These are phyloP conservation scores for Aurelia coerulea DNA, from an alignment of 30 jellyfish, hydroid and myxozoan genomes.

Conservation along the genomic window DNA sequence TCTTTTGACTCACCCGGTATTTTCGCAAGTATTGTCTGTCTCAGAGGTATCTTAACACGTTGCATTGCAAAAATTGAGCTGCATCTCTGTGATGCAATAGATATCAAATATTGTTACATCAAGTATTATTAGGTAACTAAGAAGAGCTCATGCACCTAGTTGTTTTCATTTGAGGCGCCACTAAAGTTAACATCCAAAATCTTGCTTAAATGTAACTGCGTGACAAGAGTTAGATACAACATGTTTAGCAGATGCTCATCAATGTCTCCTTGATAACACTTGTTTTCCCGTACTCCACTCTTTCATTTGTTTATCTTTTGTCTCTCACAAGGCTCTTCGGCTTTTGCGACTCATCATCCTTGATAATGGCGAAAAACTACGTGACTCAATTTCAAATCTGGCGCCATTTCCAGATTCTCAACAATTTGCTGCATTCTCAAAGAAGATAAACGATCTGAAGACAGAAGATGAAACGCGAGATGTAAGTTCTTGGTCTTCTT, in stretches of 20 bases:
- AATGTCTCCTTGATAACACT: not conserved
- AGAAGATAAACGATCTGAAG: constrained; percentile 13
- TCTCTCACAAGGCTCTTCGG: constrained; percentile 28
- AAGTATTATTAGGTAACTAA: too few species aligned
- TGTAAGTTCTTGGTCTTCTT: not conserved
- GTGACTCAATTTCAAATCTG: constrained; percentile 21
- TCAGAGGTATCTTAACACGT: too few species aligned
- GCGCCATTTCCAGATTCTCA: constrained; percentile 41
- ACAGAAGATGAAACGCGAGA: constrained; percentile 30
- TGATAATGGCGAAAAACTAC: constrained; percentile 8
- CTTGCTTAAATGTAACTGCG: too few species aligned
- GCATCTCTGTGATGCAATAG: too few species aligned
- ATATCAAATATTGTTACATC: too few species aligned
- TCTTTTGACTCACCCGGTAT: too few species aligned
- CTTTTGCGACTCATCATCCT: constrained; percentile 22
- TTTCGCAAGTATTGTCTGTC: too few species aligned
- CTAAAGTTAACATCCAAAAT: too few species aligned
- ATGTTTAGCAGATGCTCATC: not conserved
- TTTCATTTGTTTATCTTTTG: not conserved
- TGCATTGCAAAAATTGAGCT: too few species aligned
- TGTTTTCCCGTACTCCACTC: not conserved
- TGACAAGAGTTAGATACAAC: too few species aligned
- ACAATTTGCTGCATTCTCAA: constrained; percentile 24
- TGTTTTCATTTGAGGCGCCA: too few species aligned
- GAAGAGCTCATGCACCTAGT: too few species aligned